Conservation (phyloP, 2,888 invertebrate species). For the Thecocarcelia acutangulata region DNA sequence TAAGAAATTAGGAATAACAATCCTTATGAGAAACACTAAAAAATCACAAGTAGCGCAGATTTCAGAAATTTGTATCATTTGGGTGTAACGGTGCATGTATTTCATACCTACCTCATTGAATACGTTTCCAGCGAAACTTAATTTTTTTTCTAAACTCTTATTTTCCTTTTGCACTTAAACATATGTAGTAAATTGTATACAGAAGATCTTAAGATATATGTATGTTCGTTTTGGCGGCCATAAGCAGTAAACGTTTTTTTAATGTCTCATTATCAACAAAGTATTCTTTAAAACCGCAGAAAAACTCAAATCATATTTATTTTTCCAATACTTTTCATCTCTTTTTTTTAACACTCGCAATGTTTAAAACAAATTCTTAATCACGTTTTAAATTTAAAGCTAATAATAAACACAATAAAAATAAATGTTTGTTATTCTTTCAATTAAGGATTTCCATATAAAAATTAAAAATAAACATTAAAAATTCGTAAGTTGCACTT, state of each 20-base stretch:
- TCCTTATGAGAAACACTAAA: too few relatives aligned
- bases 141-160: too few relatives aligned
- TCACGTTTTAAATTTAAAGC: conserved; percentile 19
- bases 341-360: conserved; percentile 2
- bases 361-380: neutral
- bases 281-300: conserved; percentile 18
- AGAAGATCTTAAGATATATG: too few relatives aligned
- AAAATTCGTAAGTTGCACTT: neutral
- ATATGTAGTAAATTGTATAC: neutral
- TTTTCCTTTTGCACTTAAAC: too few relatives aligned
- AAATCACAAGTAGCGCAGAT: too few relatives aligned
- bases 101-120: too few relatives aligned
- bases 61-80: too few relatives aligned
- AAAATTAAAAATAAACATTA: conserved; percentile 1
- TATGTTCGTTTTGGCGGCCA: neutral
- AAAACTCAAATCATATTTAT: conserved; percentile 14
- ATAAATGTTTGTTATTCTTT: neutral
- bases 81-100: too few relatives aligned
- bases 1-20: too few relatives aligned
- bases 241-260: neutral
- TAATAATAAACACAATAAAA: neutral
- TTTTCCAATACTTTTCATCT: conserved; percentile 9
- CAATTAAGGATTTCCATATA: neutral
- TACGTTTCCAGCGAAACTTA: too few relatives aligned
- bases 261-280: conserved; percentile 35